Conservation (phyloP, 1,140 invertebrate genomes). For the Euura lappo region DNA sequence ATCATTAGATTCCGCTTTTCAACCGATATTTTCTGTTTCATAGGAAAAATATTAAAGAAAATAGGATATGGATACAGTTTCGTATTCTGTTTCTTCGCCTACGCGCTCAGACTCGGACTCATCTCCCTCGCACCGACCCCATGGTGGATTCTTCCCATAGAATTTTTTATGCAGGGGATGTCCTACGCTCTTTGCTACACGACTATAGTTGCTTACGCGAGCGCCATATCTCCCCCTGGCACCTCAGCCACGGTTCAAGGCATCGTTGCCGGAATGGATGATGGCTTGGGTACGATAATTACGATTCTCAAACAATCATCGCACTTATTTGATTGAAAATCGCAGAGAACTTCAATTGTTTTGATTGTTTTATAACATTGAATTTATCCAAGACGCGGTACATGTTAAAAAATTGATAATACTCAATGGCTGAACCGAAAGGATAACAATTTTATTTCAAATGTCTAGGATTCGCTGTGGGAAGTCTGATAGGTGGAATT, state of each 20-base stretch:
- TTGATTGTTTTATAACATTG: no score
- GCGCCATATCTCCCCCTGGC: constrained; percentile 74
- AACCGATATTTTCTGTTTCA: neutral
- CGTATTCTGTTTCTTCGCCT: constrained; percentile 74
- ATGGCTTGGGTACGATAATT: constrained; percentile 70
- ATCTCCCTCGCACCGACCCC: constrained; percentile 75
- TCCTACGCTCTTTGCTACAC: constrained; percentile 81
- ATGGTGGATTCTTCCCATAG: constrained; percentile 76
- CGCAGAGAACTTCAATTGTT: no score
- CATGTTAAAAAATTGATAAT: no score
- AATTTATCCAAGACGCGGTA: no score
- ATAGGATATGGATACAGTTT: constrained; percentile 76
- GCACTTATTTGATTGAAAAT: no score
- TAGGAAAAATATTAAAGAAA: constrained; percentile 64
- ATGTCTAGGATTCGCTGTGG: constrained; percentile 65
- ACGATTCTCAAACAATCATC: no score
- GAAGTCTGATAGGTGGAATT: constrained; percentile 67
- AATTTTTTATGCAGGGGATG: constrained; percentile 77
- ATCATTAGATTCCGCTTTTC: no score
- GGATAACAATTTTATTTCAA: no score
- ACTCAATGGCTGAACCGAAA: no score
- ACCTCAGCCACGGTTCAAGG: constrained; percentile 84
- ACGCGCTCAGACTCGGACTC: constrained; percentile 69
- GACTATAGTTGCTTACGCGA: constrained; percentile 79
- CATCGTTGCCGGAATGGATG: constrained; percentile 82